Evolutionary conservation across 1,140 invertebrate genomes (phyloP).

Genomic region (Drosophila aff.): DNA sequence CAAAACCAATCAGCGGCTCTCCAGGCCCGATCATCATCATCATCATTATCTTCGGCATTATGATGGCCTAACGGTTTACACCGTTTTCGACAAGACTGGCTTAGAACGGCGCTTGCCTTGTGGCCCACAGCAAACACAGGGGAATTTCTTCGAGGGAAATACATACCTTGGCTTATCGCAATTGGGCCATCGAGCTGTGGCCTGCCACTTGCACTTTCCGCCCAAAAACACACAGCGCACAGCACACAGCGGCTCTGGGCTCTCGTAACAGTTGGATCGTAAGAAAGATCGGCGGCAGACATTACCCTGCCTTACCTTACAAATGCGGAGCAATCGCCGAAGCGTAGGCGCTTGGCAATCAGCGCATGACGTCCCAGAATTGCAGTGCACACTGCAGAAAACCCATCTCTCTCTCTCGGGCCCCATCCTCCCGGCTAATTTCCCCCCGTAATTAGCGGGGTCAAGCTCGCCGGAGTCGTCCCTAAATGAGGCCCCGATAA

Average conservation of each 20-base stretch:
- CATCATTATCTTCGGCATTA: constrained; percentile 46
- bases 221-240: constrained; percentile 27
- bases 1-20: constrained; percentile 73
- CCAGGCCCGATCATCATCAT: constrained; percentile 28
- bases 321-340: constrained; percentile 49
- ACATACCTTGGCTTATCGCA: constrained; percentile 58
- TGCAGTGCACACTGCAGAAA: constrained; percentile 43
- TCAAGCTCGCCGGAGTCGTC: constrained; percentile 18
- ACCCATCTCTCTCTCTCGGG: neutral
- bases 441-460: constrained; percentile 9
- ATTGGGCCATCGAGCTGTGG: constrained; percentile 58
- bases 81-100: constrained; percentile 55
- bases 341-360: constrained; percentile 74
- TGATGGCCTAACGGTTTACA: constrained; percentile 55
- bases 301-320: constrained; percentile 2
- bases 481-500: constrained; percentile 2
- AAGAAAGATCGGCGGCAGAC: constrained; percentile 11
- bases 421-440: neutral
- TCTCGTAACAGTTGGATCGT: neutral
- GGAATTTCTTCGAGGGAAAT: constrained; percentile 25
- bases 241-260: constrained; percentile 1
- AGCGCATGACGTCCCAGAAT: constrained; percentile 73
- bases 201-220: constrained; percentile 75
- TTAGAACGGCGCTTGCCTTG: neutral
- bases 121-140: constrained; percentile 1